Conservation (phyloP, 2,113 vertebrate species). For the Apteryx mantelli region DNA sequence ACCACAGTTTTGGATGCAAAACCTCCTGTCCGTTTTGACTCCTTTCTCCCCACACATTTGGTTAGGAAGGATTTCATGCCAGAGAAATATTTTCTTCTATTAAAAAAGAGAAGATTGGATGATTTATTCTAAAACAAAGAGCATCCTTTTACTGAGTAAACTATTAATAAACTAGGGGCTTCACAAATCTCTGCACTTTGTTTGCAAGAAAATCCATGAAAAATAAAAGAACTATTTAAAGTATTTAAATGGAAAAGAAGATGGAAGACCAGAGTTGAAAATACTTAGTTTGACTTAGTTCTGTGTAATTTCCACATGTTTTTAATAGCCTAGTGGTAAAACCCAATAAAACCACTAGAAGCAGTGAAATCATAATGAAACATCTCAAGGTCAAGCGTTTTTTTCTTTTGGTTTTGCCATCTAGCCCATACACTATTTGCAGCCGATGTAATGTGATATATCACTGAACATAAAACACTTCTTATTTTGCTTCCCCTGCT, state of each 20-base stretch:
- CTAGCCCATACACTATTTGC: slow-evolving; percentile 20
- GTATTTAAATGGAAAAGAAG: slow-evolving; percentile 27
- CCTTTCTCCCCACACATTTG: neutral
- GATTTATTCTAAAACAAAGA: neutral
- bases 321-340: slow-evolving; percentile 58
- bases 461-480: slow-evolving; percentile 60
- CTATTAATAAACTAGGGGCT: neutral
- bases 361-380: slow-evolving; percentile 71
- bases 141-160: neutral
- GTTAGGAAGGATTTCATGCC: neutral
- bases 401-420: slow-evolving; percentile 65
- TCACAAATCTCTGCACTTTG: neutral
- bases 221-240: slow-evolving; percentile 11
- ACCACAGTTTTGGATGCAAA: neutral
- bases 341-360: slow-evolving; percentile 55
- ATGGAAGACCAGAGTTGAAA: slow-evolving; percentile 25
- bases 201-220: slow-evolving; percentile 16
- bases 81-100: neutral
- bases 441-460: slow-evolving; percentile 59
- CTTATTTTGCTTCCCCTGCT: slow-evolving; percentile 46
- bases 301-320: slow-evolving; percentile 56
- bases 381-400: slow-evolving; percentile 38
- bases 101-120: neutral
- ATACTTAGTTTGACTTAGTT: slow-evolving; percentile 6
- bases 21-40: neutral